Percentiles rank a stretch among this genome's conserved stretches.
phyloP scores from a whole-genome alignment of 2,113 vertebrate genomes.

The Capra hircus region DNA sequence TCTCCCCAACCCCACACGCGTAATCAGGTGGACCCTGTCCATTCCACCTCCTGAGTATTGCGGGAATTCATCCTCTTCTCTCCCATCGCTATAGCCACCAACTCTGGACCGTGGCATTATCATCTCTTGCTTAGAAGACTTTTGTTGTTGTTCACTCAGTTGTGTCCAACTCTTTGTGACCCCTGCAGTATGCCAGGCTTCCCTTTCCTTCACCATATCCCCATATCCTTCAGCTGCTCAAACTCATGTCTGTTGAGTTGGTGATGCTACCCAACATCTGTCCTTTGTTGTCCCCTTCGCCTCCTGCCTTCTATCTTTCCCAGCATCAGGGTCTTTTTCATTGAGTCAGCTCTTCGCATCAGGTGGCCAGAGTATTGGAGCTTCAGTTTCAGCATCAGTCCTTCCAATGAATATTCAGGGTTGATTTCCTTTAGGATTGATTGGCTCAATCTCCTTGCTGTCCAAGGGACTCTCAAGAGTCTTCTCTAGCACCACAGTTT shows the following conservation, averaged over 20 bases:
- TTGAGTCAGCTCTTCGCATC: background rate
- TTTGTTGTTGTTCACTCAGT: background rate
- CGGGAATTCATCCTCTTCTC: background rate
- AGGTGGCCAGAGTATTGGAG: background rate
- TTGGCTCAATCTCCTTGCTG: background rate
- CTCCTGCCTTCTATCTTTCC: background rate
- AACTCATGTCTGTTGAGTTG: background rate
- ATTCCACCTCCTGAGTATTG: background rate
- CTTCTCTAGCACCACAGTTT: background rate
- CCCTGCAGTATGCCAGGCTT: background rate
- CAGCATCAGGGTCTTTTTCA: background rate
- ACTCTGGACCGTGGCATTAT: background rate
- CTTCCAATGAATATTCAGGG: background rate
- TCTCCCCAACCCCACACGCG: background rate
- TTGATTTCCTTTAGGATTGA: background rate
- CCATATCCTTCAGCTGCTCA: background rate
- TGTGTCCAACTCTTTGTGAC: background rate
- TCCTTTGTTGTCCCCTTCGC: background rate
- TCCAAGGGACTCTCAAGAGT: background rate
- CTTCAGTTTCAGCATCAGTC: background rate
- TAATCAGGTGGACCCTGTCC: background rate
- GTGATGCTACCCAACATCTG: background rate
- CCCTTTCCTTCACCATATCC: background rate
- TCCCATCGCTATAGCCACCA: background rate
- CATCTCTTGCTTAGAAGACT: background rate